These are phyloP conservation scores for Phoxinus dragarum DNA, from an alignment of 2,797 vertebrate species.

Conservation along the genomic window DNA sequence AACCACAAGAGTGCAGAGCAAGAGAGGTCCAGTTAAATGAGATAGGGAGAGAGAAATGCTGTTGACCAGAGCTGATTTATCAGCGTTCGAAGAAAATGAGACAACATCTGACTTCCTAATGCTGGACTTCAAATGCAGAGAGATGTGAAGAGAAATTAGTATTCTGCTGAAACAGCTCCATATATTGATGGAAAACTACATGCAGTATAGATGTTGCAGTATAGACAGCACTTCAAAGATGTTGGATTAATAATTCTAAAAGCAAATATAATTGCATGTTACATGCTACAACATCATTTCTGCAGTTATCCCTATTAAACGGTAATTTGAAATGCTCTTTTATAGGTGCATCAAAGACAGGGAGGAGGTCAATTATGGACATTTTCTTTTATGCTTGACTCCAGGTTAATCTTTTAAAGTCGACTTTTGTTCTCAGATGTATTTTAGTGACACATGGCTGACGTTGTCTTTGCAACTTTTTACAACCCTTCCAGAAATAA, in stretches of 20 bases:
- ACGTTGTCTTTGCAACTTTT: background rate
- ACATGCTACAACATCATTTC: conserved; percentile 12
- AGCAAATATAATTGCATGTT: conserved; percentile 26
- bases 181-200: conserved; percentile 54
- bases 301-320: conserved; percentile 15
- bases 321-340: conserved; percentile 21
- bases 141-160: conserved; percentile 52
- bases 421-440: background rate
- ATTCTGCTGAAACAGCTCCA: conserved; percentile 49
- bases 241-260: conserved; percentile 15
- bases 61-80: conserved; percentile 75
- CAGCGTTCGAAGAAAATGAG: conserved; percentile 72
- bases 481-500: background rate
- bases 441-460: background rate
- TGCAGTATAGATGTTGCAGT: conserved; percentile 29
- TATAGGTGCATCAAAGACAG: conserved; percentile 1
- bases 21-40: conserved; percentile 45
- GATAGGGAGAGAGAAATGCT: conserved; percentile 50
- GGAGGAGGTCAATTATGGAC: background rate
- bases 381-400: background rate
- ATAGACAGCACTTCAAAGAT: conserved; percentile 41
- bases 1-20: conserved; percentile 53
- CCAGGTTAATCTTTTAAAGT: background rate
- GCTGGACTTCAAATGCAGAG: conserved; percentile 72
- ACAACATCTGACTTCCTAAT: conserved; percentile 82